Evolutionary conservation across 2,888 invertebrate genomes (phyloP).

Genomic region (Cataglyphis livida): DNA sequence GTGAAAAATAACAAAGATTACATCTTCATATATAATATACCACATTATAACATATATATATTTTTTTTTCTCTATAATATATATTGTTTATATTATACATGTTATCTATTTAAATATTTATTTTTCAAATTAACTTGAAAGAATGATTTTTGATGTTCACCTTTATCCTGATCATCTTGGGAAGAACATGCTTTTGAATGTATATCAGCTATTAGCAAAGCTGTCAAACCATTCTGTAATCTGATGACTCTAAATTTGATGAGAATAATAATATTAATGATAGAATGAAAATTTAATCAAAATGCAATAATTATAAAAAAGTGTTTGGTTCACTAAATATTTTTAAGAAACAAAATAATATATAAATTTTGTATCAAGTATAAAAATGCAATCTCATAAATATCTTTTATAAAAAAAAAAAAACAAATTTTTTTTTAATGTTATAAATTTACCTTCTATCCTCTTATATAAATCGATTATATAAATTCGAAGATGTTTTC

Average conservation of each 20-base stretch:
- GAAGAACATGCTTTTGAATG: slow-evolving; percentile 65
- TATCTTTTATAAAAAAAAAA: neutral
- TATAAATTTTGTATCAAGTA: neutral
- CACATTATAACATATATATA: neutral
- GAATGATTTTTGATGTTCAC: slow-evolving; percentile 75
- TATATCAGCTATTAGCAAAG: slow-evolving; percentile 90
- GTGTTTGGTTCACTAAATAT: neutral
- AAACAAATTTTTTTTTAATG: neutral
- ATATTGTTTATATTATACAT: neutral
- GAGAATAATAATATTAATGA: neutral
- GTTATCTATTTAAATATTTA: neutral
- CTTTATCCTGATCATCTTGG: slow-evolving; percentile 75
- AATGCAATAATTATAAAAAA: neutral
- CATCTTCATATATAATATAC: neutral
- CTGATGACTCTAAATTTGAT: slow-evolving; percentile 87
- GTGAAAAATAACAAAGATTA: slow-evolving; percentile 32
- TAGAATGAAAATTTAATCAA: neutral
- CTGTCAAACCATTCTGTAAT: slow-evolving; percentile 91
- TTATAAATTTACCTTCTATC: neutral
- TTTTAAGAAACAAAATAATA: neutral
- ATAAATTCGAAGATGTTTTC: neutral
- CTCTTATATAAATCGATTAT: no score
- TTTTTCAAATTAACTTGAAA: neutral
- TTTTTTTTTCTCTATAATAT: neutral
- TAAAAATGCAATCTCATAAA: neutral